phyloP scores from a whole-genome alignment of 2,888 invertebrate species.

The Luperina testacea region DNA sequence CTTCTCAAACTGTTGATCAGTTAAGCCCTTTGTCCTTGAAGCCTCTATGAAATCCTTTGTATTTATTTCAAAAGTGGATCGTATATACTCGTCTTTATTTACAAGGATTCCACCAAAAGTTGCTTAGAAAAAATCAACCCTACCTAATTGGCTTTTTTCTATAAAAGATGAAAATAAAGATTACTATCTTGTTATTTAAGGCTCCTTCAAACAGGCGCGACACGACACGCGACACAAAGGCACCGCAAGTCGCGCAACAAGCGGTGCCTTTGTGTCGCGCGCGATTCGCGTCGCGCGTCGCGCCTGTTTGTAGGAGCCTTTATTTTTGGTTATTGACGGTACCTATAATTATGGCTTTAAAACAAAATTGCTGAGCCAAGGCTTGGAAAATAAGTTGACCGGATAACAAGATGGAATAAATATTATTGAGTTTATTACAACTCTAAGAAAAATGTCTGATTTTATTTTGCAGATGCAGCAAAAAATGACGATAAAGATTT shows the following conservation, averaged over 20 bases:
- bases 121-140: constrained; percentile 36
- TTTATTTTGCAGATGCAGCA: neutral
- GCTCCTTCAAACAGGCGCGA: no score
- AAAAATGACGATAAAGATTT: neutral
- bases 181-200: neutral
- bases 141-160: constrained; percentile 21
- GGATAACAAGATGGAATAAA: neutral
- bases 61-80: constrained; percentile 41
- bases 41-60: constrained; percentile 45
- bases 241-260: no score
- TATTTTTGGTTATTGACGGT: neutral
- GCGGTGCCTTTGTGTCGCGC: no score
- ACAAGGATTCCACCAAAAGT: constrained; percentile 26
- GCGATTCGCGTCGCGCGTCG: no score
- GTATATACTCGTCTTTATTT: constrained; percentile 46
- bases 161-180: constrained; percentile 22
- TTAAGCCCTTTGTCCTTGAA: constrained; percentile 60
- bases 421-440: neutral
- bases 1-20: constrained; percentile 57
- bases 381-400: neutral
- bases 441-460: neutral
- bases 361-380: neutral
- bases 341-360: neutral
- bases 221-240: no score
- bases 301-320: no score